These are phyloP conservation scores for Oryctolagus cuniculus DNA, from an alignment of 2,113 vertebrate genomes.

Conservation along the genomic window DNA sequence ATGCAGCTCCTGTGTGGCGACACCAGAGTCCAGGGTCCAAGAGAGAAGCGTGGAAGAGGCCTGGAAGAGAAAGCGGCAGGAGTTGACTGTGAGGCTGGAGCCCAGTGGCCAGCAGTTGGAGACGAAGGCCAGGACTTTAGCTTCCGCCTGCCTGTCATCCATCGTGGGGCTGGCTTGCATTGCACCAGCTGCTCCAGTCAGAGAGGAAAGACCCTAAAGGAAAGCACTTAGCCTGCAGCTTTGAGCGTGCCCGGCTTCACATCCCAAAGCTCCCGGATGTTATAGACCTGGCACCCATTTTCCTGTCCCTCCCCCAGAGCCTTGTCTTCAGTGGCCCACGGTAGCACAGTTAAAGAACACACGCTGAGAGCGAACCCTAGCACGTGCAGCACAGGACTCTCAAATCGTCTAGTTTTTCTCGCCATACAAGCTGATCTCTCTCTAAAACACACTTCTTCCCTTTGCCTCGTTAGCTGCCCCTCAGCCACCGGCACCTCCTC, in stretches of 20 bases:
- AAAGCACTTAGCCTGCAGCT: background rate
- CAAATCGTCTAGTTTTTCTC: background rate
- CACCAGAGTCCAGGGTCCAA: background rate
- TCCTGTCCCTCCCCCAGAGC: background rate
- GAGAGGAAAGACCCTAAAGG: background rate
- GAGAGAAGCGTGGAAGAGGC: background rate
- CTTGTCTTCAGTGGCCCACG: background rate
- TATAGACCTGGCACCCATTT: background rate
- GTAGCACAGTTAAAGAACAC: background rate
- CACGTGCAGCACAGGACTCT: background rate
- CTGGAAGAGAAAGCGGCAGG: background rate
- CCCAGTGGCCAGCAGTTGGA: background rate
- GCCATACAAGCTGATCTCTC: background rate
- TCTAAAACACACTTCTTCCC: conserved; percentile 20
- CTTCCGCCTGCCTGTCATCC: background rate
- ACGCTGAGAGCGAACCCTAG: background rate
- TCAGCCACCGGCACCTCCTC: background rate
- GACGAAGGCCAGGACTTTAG: background rate
- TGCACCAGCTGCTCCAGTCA: background rate
- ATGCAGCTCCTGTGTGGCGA: background rate
- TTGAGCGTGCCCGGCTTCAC: background rate
- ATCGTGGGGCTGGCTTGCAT: background rate
- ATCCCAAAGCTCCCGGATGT: background rate
- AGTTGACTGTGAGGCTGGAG: background rate
- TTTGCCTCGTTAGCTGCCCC: background rate